Conservation (phyloP, 2,888 invertebrate genomes). For the Tromatobia lineatoria region DNA sequence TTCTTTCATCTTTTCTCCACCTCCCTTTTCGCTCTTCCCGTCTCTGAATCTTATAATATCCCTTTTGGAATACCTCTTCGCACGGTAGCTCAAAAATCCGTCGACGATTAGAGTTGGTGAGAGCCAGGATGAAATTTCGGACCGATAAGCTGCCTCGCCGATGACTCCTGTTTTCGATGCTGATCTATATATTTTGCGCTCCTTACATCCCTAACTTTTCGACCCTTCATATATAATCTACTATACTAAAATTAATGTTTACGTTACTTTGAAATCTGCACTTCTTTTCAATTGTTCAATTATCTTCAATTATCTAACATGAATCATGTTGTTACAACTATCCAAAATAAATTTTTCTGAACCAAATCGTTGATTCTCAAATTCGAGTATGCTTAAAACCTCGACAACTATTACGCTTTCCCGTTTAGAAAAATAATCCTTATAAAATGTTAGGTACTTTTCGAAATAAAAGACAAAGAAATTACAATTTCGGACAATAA, state of each 20-base stretch:
- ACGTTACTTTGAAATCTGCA: neutral
- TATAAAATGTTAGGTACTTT: too few species aligned
- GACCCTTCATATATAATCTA: neutral
- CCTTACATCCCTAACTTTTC: conserved; percentile 30
- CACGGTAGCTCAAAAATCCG: conserved; percentile 75
- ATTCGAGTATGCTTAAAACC: too few species aligned
- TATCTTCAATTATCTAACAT: too few species aligned
- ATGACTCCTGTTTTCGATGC: conserved; percentile 39
- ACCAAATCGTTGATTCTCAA: too few species aligned
- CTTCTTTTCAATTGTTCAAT: too few species aligned
- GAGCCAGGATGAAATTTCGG: conserved; percentile 51
- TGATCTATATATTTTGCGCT: conserved; percentile 2
- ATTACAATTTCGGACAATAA: too few species aligned
- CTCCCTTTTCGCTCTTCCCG: conserved; percentile 46
- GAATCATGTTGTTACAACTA: too few species aligned
- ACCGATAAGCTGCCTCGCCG: conserved; percentile 49
- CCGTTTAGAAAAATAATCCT: too few species aligned
- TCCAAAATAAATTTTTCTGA: too few species aligned
- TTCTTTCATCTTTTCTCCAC: conserved; percentile 51
- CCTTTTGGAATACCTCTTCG: conserved; percentile 55
- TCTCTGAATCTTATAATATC: conserved; percentile 47
- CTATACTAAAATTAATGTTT: neutral
- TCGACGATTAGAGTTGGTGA: conserved; percentile 57
- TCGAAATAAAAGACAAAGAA: too few species aligned
- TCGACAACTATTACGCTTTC: too few species aligned